phyloP scores from a whole-genome alignment of 2,888 invertebrate genomes.

The Spialia ferax region DNA sequence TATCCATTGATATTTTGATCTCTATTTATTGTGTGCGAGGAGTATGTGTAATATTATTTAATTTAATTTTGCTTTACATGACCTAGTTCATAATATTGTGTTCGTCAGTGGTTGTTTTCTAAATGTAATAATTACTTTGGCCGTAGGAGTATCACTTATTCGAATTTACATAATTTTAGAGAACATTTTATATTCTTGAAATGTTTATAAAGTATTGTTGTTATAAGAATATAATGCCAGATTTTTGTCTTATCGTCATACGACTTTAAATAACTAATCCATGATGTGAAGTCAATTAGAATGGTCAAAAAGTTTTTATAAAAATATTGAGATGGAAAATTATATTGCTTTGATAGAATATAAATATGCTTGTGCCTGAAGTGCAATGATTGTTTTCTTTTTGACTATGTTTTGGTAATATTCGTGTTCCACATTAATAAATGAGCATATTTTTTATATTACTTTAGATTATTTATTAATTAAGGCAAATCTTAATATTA shows the following conservation, averaged over 20 bases:
- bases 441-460: conserved; percentile 47
- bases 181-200: conserved; percentile 67
- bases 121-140: conserved; percentile 43
- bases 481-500: conserved; percentile 37
- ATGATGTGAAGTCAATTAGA: conserved; percentile 75
- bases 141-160: conserved; percentile 64
- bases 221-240: conserved; percentile 33
- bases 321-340: conserved; percentile 51
- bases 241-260: conserved; percentile 49
- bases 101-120: conserved; percentile 59
- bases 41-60: conserved; percentile 53
- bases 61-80: conserved; percentile 60
- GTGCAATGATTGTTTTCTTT: conserved; percentile 58
- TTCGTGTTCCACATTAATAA: conserved; percentile 62
- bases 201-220: conserved; percentile 50
- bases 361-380: conserved; percentile 69
- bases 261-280: conserved; percentile 54
- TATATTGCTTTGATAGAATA: conserved; percentile 60
- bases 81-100: conserved; percentile 51
- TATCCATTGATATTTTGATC: conserved; percentile 78
- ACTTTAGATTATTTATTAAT: conserved; percentile 43
- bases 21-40: conserved; percentile 67
- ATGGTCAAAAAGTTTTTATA: conserved; percentile 70
- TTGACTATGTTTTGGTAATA: conserved; percentile 49
- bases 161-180: conserved; percentile 80